phyloP scores from a whole-genome alignment of 2,888 invertebrate species.

The Zhuqinia jingwanae region DNA sequence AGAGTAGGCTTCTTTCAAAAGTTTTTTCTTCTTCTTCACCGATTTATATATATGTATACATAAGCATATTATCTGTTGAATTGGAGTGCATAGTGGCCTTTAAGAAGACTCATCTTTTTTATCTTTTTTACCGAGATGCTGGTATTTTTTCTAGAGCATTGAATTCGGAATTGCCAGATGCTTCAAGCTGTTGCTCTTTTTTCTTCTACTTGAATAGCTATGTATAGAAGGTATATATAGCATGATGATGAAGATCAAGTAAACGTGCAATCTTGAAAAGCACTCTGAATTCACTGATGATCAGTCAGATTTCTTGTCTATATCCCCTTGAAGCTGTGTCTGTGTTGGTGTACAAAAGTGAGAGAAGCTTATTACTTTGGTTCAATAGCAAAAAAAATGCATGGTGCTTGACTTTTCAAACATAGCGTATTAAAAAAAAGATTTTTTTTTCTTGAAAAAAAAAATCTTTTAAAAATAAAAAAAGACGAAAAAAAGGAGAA shows the following conservation, averaged over 20 bases:
- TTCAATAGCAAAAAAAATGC: constrained; percentile 47
- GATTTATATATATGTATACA: constrained; percentile 38
- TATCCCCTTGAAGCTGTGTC: constrained; percentile 27
- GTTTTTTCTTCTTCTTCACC: constrained; percentile 5
- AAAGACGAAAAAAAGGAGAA: background rate
- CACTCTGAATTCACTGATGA: constrained; percentile 17
- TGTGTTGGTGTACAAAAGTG: background rate
- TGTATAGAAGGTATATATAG: no score
- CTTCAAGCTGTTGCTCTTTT: constrained; percentile 65
- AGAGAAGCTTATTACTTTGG: background rate
- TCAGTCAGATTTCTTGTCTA: background rate
- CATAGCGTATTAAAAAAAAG: constrained; percentile 16
- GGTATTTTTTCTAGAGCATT: constrained; percentile 34
- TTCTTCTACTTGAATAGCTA: constrained; percentile 5
- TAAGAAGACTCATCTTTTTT: background rate
- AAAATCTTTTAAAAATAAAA: constrained; percentile 13
- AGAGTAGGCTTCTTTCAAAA: constrained; percentile 38
- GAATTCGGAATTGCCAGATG: constrained; percentile 55
- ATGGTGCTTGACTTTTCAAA: constrained; percentile 60
- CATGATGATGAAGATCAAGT: constrained; percentile 14
- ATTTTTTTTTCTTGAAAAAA: background rate
- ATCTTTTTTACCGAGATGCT: no score
- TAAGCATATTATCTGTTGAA: background rate
- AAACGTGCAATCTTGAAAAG: constrained; percentile 30
- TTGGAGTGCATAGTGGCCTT: background rate